Conservation (phyloP, 2,888 invertebrate species). For the Diarsia brunnea region DNA sequence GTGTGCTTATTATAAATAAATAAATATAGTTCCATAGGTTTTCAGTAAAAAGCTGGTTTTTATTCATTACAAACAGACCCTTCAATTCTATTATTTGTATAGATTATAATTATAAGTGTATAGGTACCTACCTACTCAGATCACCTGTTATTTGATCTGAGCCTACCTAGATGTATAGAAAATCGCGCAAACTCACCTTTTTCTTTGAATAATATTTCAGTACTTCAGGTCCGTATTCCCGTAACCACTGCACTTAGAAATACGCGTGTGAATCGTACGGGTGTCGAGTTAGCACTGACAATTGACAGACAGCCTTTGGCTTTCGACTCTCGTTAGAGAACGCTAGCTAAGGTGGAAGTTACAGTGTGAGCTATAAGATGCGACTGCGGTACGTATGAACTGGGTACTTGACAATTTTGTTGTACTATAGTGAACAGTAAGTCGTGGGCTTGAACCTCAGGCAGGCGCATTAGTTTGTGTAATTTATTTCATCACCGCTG, state of each 20-base stretch:
- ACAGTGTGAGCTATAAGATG: slow-evolving; percentile 18
- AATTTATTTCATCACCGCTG: background rate
- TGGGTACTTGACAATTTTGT: too few relatives aligned
- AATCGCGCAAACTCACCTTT: slow-evolving; percentile 42
- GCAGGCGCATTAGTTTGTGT: background rate
- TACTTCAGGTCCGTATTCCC: slow-evolving; percentile 1
- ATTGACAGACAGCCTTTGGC: slow-evolving; percentile 26
- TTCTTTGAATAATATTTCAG: slow-evolving; percentile 21
- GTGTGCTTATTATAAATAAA: too few relatives aligned
- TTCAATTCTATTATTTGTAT: too few relatives aligned
- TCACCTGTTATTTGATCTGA: too few relatives aligned
- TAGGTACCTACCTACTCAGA: too few relatives aligned
- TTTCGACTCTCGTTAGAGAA: slow-evolving; percentile 28
- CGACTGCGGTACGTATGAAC: background rate
- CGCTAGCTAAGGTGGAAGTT: background rate
- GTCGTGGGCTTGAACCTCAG: background rate
- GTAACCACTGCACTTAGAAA: slow-evolving; percentile 36
- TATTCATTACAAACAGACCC: too few relatives aligned
- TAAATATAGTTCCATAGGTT: too few relatives aligned
- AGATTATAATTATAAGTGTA: too few relatives aligned
- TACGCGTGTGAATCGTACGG: slow-evolving; percentile 36
- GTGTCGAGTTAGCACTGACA: slow-evolving; percentile 36
- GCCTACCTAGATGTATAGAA: too few relatives aligned
- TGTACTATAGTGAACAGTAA: too few relatives aligned
- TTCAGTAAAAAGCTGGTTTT: too few relatives aligned